A percentile compares a stretch with the other conserved stretches of the same genome.
phyloP scores from a whole-genome alignment of 1,140 invertebrate genomes.

The Musca vetustissima region DNA sequence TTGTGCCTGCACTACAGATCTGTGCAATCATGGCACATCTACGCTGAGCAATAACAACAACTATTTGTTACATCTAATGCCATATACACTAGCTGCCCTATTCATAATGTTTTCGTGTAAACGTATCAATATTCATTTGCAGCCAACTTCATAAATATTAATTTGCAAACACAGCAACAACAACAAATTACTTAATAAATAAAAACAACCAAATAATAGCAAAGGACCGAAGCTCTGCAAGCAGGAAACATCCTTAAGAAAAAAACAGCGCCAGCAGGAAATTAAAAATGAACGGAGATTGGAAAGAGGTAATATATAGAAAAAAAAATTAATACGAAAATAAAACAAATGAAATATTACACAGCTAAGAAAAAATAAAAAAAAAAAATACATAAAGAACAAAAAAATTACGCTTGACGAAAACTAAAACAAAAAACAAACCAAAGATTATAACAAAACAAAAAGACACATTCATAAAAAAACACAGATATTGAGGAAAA shows the following conservation, averaged over 20 bases:
- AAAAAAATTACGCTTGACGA: slow-evolving; percentile 29
- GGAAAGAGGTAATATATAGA: slow-evolving; percentile 2
- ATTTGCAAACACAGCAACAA: background rate
- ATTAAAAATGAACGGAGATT: background rate
- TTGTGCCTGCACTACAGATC: slow-evolving; percentile 72
- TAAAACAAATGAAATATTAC: slow-evolving; percentile 21
- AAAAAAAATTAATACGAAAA: background rate
- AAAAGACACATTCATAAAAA: slow-evolving; percentile 18
- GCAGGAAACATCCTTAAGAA: background rate
- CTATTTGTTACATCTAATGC: slow-evolving; percentile 29
- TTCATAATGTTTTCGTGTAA: slow-evolving; percentile 26
- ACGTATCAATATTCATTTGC: slow-evolving; percentile 24
- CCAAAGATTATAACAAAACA: background rate
- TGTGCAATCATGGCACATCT: slow-evolving; percentile 66
- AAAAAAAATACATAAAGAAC: slow-evolving; percentile 16
- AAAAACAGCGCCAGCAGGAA: background rate
- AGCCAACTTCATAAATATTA: slow-evolving; percentile 32
- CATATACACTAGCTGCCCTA: slow-evolving; percentile 29
- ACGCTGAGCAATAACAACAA: slow-evolving; percentile 26
- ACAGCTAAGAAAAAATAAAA: slow-evolving; percentile 14
- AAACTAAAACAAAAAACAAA: slow-evolving; percentile 8
- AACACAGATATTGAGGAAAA: slow-evolving; percentile 23
- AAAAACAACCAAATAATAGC: background rate
- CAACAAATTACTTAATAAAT: slow-evolving; percentile 6
- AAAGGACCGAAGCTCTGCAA: background rate